Conservation (phyloP, 2,797 vertebrate genomes). For the Chlorospingus flavigularis region DNA sequence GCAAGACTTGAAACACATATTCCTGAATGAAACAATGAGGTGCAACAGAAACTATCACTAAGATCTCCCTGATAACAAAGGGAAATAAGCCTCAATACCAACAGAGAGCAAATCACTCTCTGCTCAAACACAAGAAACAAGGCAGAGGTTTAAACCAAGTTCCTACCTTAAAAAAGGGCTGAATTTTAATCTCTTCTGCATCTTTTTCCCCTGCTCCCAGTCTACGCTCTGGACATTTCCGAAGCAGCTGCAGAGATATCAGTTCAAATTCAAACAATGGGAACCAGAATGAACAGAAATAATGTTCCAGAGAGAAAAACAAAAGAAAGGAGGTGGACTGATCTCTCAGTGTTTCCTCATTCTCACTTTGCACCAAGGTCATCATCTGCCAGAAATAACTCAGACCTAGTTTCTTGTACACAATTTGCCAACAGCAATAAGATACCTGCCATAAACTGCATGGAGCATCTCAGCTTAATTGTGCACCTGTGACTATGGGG, state of each 20-base stretch:
- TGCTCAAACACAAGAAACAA: not conserved
- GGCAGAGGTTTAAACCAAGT: not conserved
- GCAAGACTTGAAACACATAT: not conserved
- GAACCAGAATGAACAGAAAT: not conserved
- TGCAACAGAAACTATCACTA: not conserved
- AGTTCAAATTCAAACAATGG: not conserved
- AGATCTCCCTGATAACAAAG: not conserved
- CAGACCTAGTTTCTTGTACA: not conserved
- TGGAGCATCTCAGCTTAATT: not conserved
- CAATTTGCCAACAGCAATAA: not conserved
- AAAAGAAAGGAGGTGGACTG: not conserved
- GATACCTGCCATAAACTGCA: not conserved
- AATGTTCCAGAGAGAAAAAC: not conserved
- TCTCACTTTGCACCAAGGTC: not conserved
- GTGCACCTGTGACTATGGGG: not conserved
- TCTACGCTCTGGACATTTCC: slow-evolving; percentile 86
- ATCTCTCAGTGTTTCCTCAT: not conserved
- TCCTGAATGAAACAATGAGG: not conserved
- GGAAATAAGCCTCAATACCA: not conserved
- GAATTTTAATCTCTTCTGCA: slow-evolving; percentile 86
- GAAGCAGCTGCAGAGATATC: slow-evolving; percentile 81
- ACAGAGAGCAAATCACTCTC: not conserved
- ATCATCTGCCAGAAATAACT: not conserved
- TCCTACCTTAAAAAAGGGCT: slow-evolving; percentile 89
- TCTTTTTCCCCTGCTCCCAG: slow-evolving; percentile 87